These are phyloP conservation scores for Melinaea marsaeus DNA, from an alignment of 2,888 invertebrate species.

Conservation along the genomic window DNA sequence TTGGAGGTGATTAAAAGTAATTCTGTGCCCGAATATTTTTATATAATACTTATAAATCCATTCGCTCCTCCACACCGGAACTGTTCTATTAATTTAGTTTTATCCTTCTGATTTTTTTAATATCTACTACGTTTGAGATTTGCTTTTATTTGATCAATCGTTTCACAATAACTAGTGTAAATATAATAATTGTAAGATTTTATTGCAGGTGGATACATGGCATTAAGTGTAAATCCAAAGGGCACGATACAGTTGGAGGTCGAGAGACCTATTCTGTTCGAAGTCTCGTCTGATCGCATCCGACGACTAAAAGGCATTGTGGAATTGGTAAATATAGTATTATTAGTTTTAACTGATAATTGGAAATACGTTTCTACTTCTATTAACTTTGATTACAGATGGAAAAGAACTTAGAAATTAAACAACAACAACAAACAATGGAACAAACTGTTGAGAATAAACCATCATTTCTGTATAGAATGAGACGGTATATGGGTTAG, in stretches of 20 bases:
- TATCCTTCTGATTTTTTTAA: too few species aligned
- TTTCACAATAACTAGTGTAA: too few species aligned
- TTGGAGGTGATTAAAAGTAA: too few species aligned
- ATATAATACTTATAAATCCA: too few species aligned
- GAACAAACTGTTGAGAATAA: not conserved
- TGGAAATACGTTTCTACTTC: too few species aligned
- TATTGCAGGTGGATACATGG: slow-evolving; percentile 21
- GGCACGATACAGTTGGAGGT: slow-evolving; percentile 49
- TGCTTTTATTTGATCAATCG: not conserved
- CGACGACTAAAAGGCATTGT: slow-evolving; percentile 42
- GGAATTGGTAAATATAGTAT: slow-evolving; percentile 35
- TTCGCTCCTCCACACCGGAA: too few species aligned
- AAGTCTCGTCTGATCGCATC: slow-evolving; percentile 48
- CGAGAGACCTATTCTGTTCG: slow-evolving; percentile 55
- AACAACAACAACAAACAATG: not conserved
- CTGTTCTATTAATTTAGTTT: too few species aligned
- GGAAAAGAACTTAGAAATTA: slow-evolving; percentile 13
- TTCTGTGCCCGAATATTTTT: too few species aligned
- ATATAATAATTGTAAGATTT: not conserved
- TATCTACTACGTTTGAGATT: not conserved
- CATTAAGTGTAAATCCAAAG: slow-evolving; percentile 25
- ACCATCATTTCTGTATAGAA: slow-evolving; percentile 16
- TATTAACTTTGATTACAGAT: slow-evolving; percentile 15
- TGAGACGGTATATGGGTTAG: slow-evolving; percentile 22
- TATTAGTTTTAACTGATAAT: not conserved